Base-by-base conservation (phyloP, 1,140 invertebrate genomes). In the Drosophila trapezifrons region DNA sequence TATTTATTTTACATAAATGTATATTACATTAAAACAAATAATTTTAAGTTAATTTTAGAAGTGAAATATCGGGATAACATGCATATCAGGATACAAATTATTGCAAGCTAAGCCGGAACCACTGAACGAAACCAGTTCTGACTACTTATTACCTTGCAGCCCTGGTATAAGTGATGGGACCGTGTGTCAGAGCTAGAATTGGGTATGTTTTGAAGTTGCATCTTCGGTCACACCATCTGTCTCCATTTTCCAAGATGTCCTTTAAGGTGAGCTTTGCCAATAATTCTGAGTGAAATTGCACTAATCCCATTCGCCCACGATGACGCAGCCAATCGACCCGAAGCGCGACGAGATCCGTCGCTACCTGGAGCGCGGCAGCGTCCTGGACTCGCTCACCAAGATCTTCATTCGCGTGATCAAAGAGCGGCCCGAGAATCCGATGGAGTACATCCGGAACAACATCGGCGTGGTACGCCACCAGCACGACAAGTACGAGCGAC, bases 261-360 rank as follows among this genome's bases (percentile, higher is more conserved):
- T 90, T 90, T 80, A 90, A 90, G 81, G 86, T 90, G 42, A 71
- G 67, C 52, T 51, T 46, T 46, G 47, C 37, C 17, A 38, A 27
- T 49, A 54, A 49, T 49, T 27, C 13, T 43, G 8, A 46, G 4
- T 42, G 35, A 13, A 58, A 37, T 8, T 4, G 25, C 40, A 43
- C 49, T 49, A 62, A 51, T 35, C 17, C 17, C 8, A 45, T 49
- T 42, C n/a, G 15, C 5, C 13, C 27, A 29, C 42, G 12, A 55
- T 63, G 13, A 42, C 70, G 42, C 78, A 96, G 95, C 95, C 91
- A n/a, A 92, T 96, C 79, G 97, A 98, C 93, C 95, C 95, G 2
- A 98, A 98, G 93, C 94, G 97, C 63, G 97, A 99, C 93, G 97
- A 98, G 89, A 98, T 98, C 90, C 94, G 97, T 51, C 96, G 96